phyloP scores from a whole-genome alignment of 1,140 invertebrate species.

The Trichogramma pretiosum region DNA sequence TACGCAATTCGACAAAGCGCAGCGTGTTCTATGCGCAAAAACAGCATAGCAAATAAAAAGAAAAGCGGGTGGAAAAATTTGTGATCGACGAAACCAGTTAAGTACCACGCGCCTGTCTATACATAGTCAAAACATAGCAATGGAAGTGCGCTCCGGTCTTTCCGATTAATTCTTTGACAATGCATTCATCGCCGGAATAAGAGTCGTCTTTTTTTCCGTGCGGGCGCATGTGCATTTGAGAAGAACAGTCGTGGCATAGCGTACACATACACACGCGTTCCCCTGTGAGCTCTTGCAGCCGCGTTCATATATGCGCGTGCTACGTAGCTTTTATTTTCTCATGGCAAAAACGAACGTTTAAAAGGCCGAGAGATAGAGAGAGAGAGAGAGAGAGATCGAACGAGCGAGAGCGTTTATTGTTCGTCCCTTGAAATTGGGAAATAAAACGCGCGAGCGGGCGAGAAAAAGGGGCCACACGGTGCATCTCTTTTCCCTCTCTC shows the following conservation, averaged over 20 bases:
- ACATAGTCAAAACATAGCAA: conserved; percentile 4
- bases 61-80: no score
- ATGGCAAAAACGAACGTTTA: conserved; percentile 6
- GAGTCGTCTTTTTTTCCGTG: conserved; percentile 5
- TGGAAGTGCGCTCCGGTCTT: conserved; percentile 15
- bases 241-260: no score
- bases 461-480: conserved; percentile 7
- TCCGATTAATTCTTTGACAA: conserved; percentile 32
- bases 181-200: conserved; percentile 25
- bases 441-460: conserved; percentile 26
- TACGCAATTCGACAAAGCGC: no score
- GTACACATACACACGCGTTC: no score
- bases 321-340: not conserved
- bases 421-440: conserved; percentile 30
- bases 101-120: no score
- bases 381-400: not conserved
- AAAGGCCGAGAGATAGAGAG: not conserved
- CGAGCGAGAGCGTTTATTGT: conserved; percentile 22
- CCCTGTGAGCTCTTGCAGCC: no score
- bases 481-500: conserved; percentile 13
- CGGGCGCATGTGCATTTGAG: no score
- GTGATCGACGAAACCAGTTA: no score
- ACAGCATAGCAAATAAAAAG: no score
- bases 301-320: conserved; percentile 1
- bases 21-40: no score